These are phyloP conservation scores for Amblyraja radiata DNA, from an alignment of 2,797 vertebrate genomes.

Conservation along the genomic window DNA sequence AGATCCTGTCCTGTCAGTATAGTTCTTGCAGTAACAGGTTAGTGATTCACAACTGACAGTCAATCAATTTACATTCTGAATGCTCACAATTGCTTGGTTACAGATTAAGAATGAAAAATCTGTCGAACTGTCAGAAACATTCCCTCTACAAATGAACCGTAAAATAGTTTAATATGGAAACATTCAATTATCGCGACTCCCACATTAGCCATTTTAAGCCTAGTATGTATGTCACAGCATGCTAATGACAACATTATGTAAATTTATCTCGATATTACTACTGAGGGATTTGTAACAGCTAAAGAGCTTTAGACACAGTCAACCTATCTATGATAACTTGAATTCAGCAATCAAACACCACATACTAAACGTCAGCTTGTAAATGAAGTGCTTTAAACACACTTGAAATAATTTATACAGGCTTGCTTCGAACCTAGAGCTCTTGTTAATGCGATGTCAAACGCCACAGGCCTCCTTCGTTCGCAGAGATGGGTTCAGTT, in stretches of 20 bases:
- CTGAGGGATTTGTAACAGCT: constrained; percentile 29
- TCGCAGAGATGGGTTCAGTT: neutral
- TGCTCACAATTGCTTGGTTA: constrained; percentile 4
- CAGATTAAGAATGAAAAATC: constrained; percentile 21
- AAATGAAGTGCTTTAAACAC: neutral
- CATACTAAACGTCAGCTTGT: constrained; percentile 1
- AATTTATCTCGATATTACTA: constrained; percentile 26
- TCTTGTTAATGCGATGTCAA: neutral
- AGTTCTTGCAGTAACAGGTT: neutral
- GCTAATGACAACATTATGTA: constrained; percentile 36
- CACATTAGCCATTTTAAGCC: constrained; percentile 35
- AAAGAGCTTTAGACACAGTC: constrained; percentile 13
- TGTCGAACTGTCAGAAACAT: constrained; percentile 9
- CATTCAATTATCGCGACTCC: constrained; percentile 35
- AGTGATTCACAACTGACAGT: constrained; percentile 1
- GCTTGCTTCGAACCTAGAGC: neutral
- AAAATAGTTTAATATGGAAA: constrained; percentile 34
- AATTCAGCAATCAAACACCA: constrained; percentile 15
- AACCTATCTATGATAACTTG: constrained; percentile 10
- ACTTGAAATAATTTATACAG: neutral
- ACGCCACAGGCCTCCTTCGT: neutral
- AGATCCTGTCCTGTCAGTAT: neutral
- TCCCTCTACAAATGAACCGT: constrained; percentile 29
- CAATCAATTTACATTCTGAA: neutral
- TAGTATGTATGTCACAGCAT: constrained; percentile 19